Conservation (phyloP, 2,888 invertebrate species). For the Euzophera pinguis region DNA sequence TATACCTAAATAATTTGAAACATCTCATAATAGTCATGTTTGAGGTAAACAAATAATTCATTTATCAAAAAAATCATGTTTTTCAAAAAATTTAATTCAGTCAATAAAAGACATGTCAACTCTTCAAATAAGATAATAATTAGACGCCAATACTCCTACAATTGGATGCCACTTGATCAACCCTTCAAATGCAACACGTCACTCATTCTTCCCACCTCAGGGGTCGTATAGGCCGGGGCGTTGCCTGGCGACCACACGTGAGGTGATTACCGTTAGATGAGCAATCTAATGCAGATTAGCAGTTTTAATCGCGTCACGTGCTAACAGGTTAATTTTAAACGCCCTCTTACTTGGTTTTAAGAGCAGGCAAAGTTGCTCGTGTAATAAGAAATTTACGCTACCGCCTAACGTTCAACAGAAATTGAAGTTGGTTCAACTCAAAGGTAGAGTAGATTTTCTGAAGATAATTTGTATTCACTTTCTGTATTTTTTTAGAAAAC, state of each 20-base stretch:
- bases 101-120: no score
- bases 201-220: background rate
- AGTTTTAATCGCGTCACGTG: conserved; percentile 48
- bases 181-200: background rate
- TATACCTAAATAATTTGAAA: no score
- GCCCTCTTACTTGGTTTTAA: background rate
- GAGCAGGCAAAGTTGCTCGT: background rate
- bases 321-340: conserved; percentile 1
- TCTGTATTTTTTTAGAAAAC: no score
- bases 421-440: no score
- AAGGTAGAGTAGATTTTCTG: no score
- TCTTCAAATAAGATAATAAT: background rate
- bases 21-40: no score
- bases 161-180: background rate
- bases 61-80: no score
- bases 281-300: conserved; percentile 62
- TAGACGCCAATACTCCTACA: background rate
- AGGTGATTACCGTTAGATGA: conserved; percentile 56
- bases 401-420: no score
- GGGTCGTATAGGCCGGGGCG: conserved; percentile 27
- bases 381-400: background rate
- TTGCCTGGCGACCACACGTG: conserved; percentile 45
- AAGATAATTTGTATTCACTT: no score
- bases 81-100: no score
- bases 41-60: no score